These are phyloP conservation scores for Tokudaia muenninki DNA, from an alignment of 2,797 vertebrate species.

Conservation along the genomic window DNA sequence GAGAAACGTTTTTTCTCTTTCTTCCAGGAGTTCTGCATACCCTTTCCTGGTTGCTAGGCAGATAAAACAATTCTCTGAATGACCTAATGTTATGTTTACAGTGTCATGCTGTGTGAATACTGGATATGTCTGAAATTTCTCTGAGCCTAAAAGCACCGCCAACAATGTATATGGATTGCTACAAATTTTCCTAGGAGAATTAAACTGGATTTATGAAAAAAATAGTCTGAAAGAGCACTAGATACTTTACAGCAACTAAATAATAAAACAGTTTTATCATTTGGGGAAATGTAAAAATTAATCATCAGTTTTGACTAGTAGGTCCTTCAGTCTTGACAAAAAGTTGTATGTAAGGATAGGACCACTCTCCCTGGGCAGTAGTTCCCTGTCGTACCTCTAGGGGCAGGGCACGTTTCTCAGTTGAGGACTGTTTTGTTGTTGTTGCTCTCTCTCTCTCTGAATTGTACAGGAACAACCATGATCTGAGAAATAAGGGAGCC, in stretches of 20 bases:
- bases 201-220: neutral
- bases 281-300: neutral
- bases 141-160: neutral
- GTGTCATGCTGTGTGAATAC: conserved; percentile 2
- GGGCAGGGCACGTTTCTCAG: neutral
- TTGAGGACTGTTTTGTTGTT: neutral
- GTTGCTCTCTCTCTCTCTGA: neutral
- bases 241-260: neutral
- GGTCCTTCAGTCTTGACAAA: neutral
- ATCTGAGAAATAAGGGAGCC: neutral
- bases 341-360: neutral
- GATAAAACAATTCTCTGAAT: conserved; percentile 4
- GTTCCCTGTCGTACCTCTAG: neutral
- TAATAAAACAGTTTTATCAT: neutral
- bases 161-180: neutral
- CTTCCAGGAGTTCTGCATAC: conserved; percentile 23
- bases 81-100: conserved; percentile 24
- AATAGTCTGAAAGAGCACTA: neutral
- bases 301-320: neutral
- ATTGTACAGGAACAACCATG: neutral
- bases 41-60: conserved; percentile 4
- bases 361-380: neutral
- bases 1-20: conserved; percentile 19
- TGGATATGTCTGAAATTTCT: neutral
- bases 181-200: neutral